Conservation (phyloP, 2,113 vertebrate genomes). For the Stegostoma tigrinum region DNA sequence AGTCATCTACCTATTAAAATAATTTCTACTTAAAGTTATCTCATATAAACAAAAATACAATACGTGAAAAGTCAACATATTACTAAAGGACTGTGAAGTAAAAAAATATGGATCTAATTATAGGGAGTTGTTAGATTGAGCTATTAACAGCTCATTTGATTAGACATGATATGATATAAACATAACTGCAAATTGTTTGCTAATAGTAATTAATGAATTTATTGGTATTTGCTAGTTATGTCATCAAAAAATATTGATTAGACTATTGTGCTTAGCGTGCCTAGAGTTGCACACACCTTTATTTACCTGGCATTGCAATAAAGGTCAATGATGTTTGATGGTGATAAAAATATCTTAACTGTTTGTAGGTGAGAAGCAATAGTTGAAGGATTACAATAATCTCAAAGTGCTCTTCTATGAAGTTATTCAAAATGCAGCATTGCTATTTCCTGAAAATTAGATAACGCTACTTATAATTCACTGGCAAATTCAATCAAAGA, state of each 20-base stretch:
- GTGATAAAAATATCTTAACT: conserved; percentile 30
- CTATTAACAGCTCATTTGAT: background rate
- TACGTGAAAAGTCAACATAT: background rate
- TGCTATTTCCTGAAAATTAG: background rate
- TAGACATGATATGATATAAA: background rate
- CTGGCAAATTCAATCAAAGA: background rate
- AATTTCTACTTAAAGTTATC: background rate
- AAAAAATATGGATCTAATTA: background rate
- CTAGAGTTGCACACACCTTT: background rate
- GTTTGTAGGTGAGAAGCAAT: background rate
- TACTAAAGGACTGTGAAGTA: background rate
- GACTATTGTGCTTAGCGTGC: background rate
- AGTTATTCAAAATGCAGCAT: background rate
- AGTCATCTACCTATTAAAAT: background rate
- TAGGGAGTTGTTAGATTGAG: background rate
- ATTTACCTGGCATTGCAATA: conserved; percentile 26
- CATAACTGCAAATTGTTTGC: conserved; percentile 40
- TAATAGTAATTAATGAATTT: conserved; percentile 45
- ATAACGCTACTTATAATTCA: background rate
- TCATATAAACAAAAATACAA: background rate
- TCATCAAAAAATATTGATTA: conserved; percentile 40
- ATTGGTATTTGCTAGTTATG: conserved; percentile 44
- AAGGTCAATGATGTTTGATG: background rate
- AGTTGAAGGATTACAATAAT: background rate
- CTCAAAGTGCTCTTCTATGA: background rate